Percentiles rank a stretch among this genome's conserved stretches.
Conservation (phyloP, 92 coral and sea anemone species). For the Epizoanthus ramosus region DNA sequence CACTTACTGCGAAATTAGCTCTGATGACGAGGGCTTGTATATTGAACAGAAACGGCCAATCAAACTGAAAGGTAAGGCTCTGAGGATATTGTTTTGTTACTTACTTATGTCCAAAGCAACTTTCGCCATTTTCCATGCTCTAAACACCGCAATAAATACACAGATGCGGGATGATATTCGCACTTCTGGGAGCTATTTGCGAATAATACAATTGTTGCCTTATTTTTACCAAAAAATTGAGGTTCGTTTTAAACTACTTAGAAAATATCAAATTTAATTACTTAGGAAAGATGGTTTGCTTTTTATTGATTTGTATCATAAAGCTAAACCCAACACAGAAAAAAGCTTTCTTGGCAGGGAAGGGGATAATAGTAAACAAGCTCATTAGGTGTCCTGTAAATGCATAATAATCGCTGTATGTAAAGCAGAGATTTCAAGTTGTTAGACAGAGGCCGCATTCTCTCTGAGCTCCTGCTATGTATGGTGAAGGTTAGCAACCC, state of each 20-base stretch:
- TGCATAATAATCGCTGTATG: constrained; percentile 20
- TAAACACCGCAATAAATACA: not conserved
- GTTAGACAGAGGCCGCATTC: not conserved
- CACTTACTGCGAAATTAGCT: constrained; percentile 59
- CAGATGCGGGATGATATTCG: constrained; percentile 7
- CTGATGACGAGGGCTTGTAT: constrained; percentile 58
- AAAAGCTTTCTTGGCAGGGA: constrained; percentile 13
- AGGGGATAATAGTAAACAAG: constrained; percentile 27
- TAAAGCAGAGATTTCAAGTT: constrained; percentile 4
- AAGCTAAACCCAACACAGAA: constrained; percentile 7
- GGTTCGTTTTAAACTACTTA: not conserved
- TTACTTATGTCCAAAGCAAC: not conserved
- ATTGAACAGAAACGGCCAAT: constrained; percentile 25
- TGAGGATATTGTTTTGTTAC: not conserved
- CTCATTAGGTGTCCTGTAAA: constrained; percentile 34
- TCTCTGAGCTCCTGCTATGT: not conserved
- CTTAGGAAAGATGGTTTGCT: not conserved
- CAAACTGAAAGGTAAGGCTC: constrained; percentile 5
- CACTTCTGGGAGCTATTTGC: constrained; percentile 12
- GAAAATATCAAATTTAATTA: constrained; percentile 21
- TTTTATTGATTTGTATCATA: constrained; percentile 32
- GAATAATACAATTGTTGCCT: constrained; percentile 5
- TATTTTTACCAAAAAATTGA: not conserved
- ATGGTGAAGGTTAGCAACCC: not conserved
- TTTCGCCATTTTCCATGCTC: not conserved